Evolutionary conservation across 2,888 invertebrate species (phyloP).

Genomic region (Troides aeacus): DNA sequence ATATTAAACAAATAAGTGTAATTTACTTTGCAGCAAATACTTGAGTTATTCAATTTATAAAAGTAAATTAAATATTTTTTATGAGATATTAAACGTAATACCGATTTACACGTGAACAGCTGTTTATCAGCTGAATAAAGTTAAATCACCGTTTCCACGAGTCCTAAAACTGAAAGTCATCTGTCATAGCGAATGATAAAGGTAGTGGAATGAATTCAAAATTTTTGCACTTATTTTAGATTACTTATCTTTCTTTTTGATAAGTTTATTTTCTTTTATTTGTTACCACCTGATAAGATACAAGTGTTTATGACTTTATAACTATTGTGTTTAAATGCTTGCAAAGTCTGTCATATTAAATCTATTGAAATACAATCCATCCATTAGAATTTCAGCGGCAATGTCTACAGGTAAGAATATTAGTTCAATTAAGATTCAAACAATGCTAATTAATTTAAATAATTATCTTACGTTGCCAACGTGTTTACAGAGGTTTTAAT

Average conservation of each 20-base stretch:
- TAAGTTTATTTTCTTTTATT: constrained; percentile 16
- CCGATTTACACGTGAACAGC: constrained; percentile 6
- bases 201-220: constrained; percentile 18
- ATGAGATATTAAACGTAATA: neutral
- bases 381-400: constrained; percentile 41
- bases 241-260: constrained; percentile 15
- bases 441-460: neutral
- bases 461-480: too few species aligned
- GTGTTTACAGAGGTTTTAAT: neutral
- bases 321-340: constrained; percentile 46
- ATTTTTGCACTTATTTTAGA: neutral
- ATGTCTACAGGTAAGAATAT: constrained; percentile 55
- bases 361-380: constrained; percentile 43
- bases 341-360: constrained; percentile 44
- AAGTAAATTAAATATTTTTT: neutral
- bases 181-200: constrained; percentile 20
- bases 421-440: neutral
- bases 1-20: too few species aligned
- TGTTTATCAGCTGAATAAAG: constrained; percentile 19
- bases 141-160: constrained; percentile 10
- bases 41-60: too few species aligned
- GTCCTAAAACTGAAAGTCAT: constrained; percentile 19
- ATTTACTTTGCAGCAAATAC: too few species aligned
- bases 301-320: neutral
- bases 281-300: constrained; percentile 6